Evolutionary conservation across 2,888 invertebrate species (phyloP).

Genomic region (Andrena praecox): DNA sequence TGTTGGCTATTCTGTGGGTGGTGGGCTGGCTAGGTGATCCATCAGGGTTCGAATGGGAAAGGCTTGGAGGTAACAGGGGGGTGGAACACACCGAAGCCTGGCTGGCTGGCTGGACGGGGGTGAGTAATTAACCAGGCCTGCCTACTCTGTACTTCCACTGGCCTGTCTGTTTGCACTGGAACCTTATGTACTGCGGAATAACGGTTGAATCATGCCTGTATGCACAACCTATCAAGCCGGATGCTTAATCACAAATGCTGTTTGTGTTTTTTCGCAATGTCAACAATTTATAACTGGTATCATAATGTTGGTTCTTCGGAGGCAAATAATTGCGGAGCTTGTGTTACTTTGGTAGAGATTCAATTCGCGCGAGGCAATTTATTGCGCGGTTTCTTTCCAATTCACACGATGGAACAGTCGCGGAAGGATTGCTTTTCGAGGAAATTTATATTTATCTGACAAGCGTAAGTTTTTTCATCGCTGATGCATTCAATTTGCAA

Average conservation of each 20-base stretch:
- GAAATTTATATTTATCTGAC: background rate
- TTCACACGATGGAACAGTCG: background rate
- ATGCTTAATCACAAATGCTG: slow-evolving; percentile 32
- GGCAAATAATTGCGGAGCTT: background rate
- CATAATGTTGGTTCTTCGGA: background rate
- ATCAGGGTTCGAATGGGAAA: slow-evolving; percentile 82
- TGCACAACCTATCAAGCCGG: slow-evolving; percentile 62
- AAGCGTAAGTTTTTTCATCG: slow-evolving; percentile 42
- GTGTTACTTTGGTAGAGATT: background rate
- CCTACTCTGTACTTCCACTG: slow-evolving; percentile 66
- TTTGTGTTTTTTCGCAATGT: slow-evolving; percentile 11
- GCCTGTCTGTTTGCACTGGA: slow-evolving; percentile 78
- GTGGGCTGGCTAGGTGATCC: slow-evolving; percentile 82
- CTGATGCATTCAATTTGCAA: slow-evolving; percentile 40
- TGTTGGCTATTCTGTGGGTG: slow-evolving; percentile 84
- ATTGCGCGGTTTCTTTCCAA: background rate
- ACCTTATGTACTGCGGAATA: slow-evolving; percentile 80
- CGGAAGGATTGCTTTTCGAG: slow-evolving; percentile 7
- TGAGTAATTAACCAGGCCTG: slow-evolving; percentile 84
- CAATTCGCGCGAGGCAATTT: background rate
- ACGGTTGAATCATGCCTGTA: slow-evolving; percentile 74
- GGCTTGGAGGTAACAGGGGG: slow-evolving; percentile 79
- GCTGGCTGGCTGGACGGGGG: slow-evolving; percentile 80
- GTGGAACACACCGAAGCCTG: slow-evolving; percentile 76
- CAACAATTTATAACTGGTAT: background rate